These are phyloP conservation scores for Chrysomela aeneicollis DNA, from an alignment of 2,888 invertebrate genomes.

Conservation along the genomic window DNA sequence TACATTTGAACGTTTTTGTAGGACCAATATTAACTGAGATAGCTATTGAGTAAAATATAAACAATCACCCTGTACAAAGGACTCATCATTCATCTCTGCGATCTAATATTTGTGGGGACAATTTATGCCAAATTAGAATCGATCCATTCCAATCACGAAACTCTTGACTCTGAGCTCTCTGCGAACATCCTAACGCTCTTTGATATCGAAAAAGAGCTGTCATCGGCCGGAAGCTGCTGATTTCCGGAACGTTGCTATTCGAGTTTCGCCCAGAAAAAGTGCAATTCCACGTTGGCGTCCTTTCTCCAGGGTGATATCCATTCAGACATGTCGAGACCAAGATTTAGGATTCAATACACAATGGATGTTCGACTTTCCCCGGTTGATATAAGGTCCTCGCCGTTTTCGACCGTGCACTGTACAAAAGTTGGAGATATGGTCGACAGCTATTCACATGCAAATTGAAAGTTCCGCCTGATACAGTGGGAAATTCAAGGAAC, in stretches of 20 bases:
- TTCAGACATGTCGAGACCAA: slow-evolving; percentile 28
- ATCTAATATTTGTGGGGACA: no score
- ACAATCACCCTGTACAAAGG: no score
- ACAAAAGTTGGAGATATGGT: slow-evolving; percentile 4
- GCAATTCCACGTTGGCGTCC: slow-evolving; percentile 21
- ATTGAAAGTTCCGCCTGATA: neutral
- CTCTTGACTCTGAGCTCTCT: neutral
- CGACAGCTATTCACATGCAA: slow-evolving; percentile 2
- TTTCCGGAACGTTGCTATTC: neutral
- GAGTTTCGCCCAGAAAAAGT: neutral
- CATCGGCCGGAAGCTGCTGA: neutral
- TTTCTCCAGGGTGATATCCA: slow-evolving; percentile 25
- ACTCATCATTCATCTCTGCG: no score
- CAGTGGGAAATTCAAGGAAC: neutral
- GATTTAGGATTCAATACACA: slow-evolving; percentile 28
- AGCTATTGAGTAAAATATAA: no score
- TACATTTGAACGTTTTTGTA: no score
- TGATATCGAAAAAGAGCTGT: no score
- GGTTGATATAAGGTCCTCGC: slow-evolving; percentile 8
- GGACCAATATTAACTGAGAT: no score
- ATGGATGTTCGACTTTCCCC: slow-evolving; percentile 17
- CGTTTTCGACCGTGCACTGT: neutral
- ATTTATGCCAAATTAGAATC: no score
- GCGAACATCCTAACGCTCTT: no score
- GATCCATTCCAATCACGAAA: neutral